A percentile compares a stretch with the other conserved stretches of the same genome.
phyloP scores from a whole-genome alignment of 2,797 vertebrate genomes.

The Pampus argenteus region DNA sequence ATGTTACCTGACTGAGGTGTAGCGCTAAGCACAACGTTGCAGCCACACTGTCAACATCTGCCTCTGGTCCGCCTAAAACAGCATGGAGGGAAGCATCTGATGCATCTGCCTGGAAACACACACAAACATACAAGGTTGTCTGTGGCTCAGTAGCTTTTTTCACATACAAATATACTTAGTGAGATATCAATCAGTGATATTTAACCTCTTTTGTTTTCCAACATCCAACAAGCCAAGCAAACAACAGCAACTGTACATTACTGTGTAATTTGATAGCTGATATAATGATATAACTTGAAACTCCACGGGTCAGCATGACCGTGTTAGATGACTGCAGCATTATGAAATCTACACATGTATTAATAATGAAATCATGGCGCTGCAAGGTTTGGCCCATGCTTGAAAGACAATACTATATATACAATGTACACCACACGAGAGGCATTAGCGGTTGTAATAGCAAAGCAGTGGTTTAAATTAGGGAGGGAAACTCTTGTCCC shows the following conservation, averaged over 20 bases:
- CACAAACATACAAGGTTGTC: conserved; percentile 23
- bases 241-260: conserved; percentile 4
- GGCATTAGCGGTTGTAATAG: conserved; percentile 25
- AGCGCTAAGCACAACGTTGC: conserved; percentile 91
- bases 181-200: conserved; percentile 7
- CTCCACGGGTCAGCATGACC: conserved; percentile 22
- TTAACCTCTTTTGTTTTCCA: conserved; percentile 25
- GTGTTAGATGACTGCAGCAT: conserved; percentile 58
- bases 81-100: conserved; percentile 86
- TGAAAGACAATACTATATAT: conserved; percentile 19
- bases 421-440: conserved; percentile 1
- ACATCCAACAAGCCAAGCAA: conserved; percentile 19
- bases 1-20: conserved; percentile 90
- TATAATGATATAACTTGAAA: conserved; percentile 25
- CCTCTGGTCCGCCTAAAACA: conserved; percentile 89
- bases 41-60: conserved; percentile 91
- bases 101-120: conserved; percentile 84
- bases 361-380: conserved; percentile 62
- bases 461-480: conserved; percentile 8
- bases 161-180: conserved; percentile 7
- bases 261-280: conserved; percentile 32
- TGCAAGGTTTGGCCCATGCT: conserved; percentile 30
- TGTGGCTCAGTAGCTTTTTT: neutral
- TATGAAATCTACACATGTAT: conserved; percentile 65
- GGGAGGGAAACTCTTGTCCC: conserved; percentile 13